Base-by-base conservation (phyloP, 2,888 invertebrate genomes). In the Zootermopsis nevadensis region DNA sequence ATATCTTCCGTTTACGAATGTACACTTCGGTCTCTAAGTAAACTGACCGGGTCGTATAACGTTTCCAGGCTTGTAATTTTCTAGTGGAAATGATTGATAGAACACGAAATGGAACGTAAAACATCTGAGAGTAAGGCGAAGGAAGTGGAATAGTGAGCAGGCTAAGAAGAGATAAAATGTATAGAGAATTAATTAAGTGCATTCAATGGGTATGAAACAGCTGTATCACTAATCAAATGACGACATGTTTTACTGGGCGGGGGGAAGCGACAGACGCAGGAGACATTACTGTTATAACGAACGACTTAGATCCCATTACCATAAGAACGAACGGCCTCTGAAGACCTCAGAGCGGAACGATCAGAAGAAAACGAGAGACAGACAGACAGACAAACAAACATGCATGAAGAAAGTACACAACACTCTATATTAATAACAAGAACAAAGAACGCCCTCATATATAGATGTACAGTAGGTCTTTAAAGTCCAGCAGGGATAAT, bases 171-270 rank as follows among this genome's bases (percentile, higher is more conserved):
- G 53, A 76, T 31, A 55, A 55, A 69, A 69, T 74, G 38, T 33
- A 81, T 35, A 81, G 74, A 69, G 33, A 82, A 81, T 48, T 35
- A 55, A 82, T 77, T 82, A 82, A 74, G 53, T 60, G 53, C 76
- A 60, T 33, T 82, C 27, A 66, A 33, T 66, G 80, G 22, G 66
- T n/a, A 60, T 80, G 66, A 66, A 66, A 66, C 80, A 80, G 80
- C 80, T 35, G 80, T 27, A 66, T 69, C 66, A 38, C 80, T 66
- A 80, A 80, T 80, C 80, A 80, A 69, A 80, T 69, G 67, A 66
- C 66, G 67, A 66, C 66, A 66, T 80, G 67, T 80, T 67, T 80
- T 66, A 38, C 55, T 80, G 27, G 80, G 10, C 27, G 55, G 27
- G 24, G 8, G 33, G 42, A 24, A 27, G 38, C 15, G 30, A n/a